Percentiles rank a stretch among this genome's conserved stretches.
Conservation (phyloP, 2,797 vertebrate genomes). For the Fundulus diaphanus region DNA sequence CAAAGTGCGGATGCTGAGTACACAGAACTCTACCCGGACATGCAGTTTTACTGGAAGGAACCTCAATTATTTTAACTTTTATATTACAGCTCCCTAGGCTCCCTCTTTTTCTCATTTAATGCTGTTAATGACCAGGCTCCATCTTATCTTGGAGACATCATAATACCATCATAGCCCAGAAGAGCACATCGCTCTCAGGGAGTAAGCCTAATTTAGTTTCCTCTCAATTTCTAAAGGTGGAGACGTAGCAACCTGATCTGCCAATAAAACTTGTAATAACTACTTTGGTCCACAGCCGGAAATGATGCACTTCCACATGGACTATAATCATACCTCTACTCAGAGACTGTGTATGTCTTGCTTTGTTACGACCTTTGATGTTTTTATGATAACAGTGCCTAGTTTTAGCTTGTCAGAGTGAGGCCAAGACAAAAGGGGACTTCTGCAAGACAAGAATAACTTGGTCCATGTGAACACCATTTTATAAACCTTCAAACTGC, state of each 20-base stretch:
- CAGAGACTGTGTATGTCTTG: neutral
- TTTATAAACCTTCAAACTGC: no score
- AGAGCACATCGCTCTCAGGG: neutral
- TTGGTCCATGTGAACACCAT: no score
- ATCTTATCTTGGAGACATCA: constrained; percentile 6
- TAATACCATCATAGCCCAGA: neutral
- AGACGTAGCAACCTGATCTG: neutral
- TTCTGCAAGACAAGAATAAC: no score
- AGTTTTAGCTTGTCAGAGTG: neutral
- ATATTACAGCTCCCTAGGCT: neutral
- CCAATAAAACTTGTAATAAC: neutral
- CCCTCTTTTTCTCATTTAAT: neutral
- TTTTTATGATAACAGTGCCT: neutral
- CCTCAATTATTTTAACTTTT: neutral
- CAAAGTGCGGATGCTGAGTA: neutral
- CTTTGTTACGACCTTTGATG: neutral
- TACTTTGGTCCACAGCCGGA: constrained; percentile 1
- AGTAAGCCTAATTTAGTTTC: neutral
- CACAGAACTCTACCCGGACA: neutral
- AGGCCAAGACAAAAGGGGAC: no score
- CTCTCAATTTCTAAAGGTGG: neutral
- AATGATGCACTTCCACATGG: constrained; percentile 21
- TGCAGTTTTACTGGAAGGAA: neutral
- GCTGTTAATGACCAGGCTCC: neutral
- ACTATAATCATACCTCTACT: neutral